A percentile compares a stretch with the other conserved stretches of the same genome.
phyloP scores from a whole-genome alignment of 2,797 vertebrate genomes.

The Spinus olivaceus region DNA sequence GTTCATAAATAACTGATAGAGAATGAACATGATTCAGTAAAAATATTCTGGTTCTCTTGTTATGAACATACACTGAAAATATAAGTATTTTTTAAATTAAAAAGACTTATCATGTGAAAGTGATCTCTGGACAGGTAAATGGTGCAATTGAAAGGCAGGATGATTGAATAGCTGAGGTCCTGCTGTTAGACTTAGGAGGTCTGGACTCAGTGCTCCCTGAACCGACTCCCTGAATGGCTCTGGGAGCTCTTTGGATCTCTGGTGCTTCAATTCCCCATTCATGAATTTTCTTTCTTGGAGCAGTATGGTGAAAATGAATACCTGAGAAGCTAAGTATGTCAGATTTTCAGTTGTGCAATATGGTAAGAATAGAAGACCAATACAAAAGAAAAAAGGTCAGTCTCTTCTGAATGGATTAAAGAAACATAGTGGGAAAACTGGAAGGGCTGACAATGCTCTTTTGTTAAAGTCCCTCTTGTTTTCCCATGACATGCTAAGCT shows the following conservation, averaged over 20 bases:
- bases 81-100: neutral
- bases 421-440: constrained; percentile 21
- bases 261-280: constrained; percentile 35
- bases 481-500: constrained; percentile 1
- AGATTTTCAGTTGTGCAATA: constrained; percentile 16
- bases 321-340: constrained; percentile 18
- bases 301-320: constrained; percentile 37
- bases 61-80: neutral
- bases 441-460: neutral
- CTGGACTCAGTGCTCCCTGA: neutral
- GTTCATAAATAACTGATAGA: neutral
- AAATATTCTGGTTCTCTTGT: neutral
- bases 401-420: constrained; percentile 21
- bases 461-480: neutral
- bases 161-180: constrained; percentile 31
- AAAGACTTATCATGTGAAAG: neutral
- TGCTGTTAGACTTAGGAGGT: neutral
- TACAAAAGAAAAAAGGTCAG: neutral
- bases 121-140: constrained; percentile 3
- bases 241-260: neutral
- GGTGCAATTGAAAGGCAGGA: constrained; percentile 27
- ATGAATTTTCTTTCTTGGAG: constrained; percentile 55
- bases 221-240: constrained; percentile 3
- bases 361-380: constrained; percentile 15
- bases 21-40: neutral